Percentiles rank a stretch among this genome's conserved stretches.
Conservation (phyloP, 2,113 vertebrate species). For the Anguilla rostrata region DNA sequence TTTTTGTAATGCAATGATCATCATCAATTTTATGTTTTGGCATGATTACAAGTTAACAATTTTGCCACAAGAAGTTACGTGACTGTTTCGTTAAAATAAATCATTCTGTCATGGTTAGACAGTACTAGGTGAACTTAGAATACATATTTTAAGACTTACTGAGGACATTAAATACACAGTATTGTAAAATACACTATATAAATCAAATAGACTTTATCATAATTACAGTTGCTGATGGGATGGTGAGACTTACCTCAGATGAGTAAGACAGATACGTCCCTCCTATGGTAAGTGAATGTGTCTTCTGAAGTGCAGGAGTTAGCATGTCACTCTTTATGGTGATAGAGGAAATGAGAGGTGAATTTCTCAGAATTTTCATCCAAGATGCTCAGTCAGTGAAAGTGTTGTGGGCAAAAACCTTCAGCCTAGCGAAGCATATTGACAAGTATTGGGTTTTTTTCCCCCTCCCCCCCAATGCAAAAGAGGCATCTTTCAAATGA, state of each 20-base stretch:
- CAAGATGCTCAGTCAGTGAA: not conserved
- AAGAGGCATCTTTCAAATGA: not conserved
- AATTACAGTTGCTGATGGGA: not conserved
- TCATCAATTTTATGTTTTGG: not conserved
- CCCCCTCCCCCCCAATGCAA: not conserved
- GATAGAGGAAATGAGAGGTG: not conserved
- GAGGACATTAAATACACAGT: not conserved
- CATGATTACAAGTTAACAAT: not conserved
- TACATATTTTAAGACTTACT: not conserved
- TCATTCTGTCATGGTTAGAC: not conserved
- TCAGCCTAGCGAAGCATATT: not conserved
- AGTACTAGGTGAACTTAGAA: not conserved
- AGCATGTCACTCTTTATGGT: not conserved
- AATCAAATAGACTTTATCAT: not conserved
- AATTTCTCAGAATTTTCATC: conserved; percentile 17
- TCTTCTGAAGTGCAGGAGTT: not conserved
- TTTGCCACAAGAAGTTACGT: not conserved
- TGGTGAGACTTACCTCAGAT: conserved; percentile 1
- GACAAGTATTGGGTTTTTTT: not conserved
- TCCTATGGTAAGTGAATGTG: not conserved
- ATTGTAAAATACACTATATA: not conserved
- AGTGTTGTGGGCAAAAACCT: not conserved
- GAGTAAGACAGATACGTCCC: not conserved
- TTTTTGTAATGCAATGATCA: not conserved
- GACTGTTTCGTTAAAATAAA: not conserved